Conservation (phyloP, 2,113 vertebrate genomes). For the Sakesphorus luctuosus region DNA sequence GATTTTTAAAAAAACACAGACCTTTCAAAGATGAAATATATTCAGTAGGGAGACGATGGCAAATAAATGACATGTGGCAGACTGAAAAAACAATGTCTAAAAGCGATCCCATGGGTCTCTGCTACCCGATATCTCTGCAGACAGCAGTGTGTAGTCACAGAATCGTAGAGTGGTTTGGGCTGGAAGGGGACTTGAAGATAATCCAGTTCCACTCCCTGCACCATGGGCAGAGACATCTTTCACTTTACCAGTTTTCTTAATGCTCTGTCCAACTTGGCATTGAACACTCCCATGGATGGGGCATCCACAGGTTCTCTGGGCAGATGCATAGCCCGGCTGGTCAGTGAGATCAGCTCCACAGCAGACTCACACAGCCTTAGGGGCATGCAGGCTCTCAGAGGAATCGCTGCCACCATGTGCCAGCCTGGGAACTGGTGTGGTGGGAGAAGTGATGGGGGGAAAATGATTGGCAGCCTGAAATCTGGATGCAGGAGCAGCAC, state of each 20-base stretch:
- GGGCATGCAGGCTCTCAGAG: background rate
- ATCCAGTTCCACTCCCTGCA: background rate
- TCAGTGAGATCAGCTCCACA: background rate
- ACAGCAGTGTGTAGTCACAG: fast-evolving
- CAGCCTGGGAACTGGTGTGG: background rate
- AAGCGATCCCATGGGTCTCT: background rate
- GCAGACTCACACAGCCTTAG: fast-evolving
- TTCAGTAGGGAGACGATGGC: background rate
- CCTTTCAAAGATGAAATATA: background rate
- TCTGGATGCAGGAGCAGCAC: fast-evolving
- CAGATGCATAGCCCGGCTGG: fast-evolving
- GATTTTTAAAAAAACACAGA: background rate
- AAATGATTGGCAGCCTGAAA: background rate
- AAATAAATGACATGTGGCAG: background rate
- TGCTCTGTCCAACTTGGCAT: background rate
- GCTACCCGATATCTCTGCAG: fast-evolving
- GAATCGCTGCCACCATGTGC: background rate
- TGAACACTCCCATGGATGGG: no score
- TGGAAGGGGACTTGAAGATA: background rate
- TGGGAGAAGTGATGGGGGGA: background rate
- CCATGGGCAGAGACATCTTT: background rate
- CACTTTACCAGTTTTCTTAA: background rate
- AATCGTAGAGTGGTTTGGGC: background rate
- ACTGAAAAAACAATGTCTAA: background rate
- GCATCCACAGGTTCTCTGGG: background rate